Conservation (phyloP, 2,797 vertebrate genomes). For the Hapalemur alaotrensis region DNA sequence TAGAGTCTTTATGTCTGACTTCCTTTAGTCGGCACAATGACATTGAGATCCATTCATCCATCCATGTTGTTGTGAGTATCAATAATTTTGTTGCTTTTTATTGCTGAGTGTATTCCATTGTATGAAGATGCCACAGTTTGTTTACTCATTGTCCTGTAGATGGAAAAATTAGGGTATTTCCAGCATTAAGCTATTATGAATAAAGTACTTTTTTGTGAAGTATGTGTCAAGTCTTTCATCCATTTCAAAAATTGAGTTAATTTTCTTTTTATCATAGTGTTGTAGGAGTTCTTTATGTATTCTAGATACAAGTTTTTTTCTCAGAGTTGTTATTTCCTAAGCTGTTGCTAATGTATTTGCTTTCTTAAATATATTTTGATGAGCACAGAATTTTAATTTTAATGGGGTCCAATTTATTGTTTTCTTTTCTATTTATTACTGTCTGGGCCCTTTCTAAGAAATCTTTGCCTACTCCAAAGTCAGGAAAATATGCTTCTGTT, state of each 20-base stretch:
- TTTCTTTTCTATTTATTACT: not conserved
- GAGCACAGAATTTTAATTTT: not conserved
- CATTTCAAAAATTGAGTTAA: not conserved
- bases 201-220: not conserved
- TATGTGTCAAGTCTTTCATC: not conserved
- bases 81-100: not conserved
- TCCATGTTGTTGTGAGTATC: not conserved
- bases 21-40: not conserved
- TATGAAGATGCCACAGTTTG: not conserved
- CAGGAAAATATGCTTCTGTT: not conserved
- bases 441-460: not conserved
- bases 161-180: not conserved
- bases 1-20: not conserved
- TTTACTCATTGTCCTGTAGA: not conserved
- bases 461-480: not conserved
- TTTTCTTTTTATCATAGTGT: not conserved
- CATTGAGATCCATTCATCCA: not conserved
- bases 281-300: not conserved
- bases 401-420: not conserved
- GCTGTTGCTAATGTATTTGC: not conserved
- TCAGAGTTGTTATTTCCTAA: not conserved
- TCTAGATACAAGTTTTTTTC: not conserved
- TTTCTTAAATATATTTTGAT: not conserved
- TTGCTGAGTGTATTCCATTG: not conserved
- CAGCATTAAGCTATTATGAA: not conserved